Conservation (phyloP, 2,797 vertebrate species). For the Schizothorax lantsangensis region DNA sequence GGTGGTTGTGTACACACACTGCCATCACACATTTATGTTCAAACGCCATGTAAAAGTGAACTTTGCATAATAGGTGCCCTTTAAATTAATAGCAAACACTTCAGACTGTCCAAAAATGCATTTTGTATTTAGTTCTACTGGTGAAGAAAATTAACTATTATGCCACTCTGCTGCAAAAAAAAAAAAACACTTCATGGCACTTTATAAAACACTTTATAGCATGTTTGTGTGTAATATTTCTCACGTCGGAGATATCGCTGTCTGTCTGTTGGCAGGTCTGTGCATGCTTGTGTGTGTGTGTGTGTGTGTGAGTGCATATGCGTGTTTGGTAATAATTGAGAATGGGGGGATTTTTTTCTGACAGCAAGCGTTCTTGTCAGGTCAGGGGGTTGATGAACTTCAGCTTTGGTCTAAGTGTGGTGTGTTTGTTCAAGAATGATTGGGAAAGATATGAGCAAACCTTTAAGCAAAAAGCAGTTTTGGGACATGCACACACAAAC, state of each 20-base stretch:
- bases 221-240: conserved; percentile 41
- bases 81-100: neutral
- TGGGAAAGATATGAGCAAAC: conserved; percentile 3
- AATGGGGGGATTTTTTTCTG: neutral
- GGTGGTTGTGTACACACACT: neutral
- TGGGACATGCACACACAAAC: neutral
- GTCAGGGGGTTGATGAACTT: conserved; percentile 10
- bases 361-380: neutral
- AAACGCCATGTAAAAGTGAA: neutral
- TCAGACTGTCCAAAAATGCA: neutral
- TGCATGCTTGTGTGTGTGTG: conserved; percentile 9
- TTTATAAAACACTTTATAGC: neutral
- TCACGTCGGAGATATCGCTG: neutral
- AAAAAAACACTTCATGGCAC: neutral
- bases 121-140: neutral
- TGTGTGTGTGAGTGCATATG: neutral
- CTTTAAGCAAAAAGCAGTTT: neutral
- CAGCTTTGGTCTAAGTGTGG: neutral
- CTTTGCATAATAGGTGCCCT: neutral
- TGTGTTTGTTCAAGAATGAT: neutral
- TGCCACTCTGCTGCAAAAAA: neutral
- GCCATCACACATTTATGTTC: neutral
- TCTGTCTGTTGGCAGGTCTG: conserved; percentile 20
- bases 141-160: neutral
- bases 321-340: neutral